These are phyloP conservation scores for Trididemnum nubilum DNA, from an alignment of 23 tunicate species.

Conservation along the genomic window DNA sequence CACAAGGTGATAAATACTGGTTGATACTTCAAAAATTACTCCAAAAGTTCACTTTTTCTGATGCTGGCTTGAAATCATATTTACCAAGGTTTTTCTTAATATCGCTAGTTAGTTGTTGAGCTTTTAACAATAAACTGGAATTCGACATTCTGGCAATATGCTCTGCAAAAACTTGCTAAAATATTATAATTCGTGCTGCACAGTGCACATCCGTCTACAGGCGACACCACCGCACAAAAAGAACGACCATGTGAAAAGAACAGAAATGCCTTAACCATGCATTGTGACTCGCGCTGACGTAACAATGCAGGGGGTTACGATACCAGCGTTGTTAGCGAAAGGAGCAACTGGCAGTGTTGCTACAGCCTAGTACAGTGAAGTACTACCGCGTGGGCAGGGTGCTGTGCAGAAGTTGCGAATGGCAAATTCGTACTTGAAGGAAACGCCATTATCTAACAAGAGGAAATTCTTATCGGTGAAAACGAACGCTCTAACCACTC, in stretches of 20 bases:
- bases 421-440: too few species aligned
- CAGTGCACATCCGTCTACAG: not conserved
- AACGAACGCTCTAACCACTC: too few species aligned
- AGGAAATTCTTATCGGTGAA: too few species aligned
- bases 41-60: not conserved
- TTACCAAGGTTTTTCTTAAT: not conserved
- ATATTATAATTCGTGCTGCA: not conserved
- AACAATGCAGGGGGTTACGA: too few species aligned
- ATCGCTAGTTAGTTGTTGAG: not conserved
- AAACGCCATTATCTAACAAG: too few species aligned
- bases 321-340: too few species aligned
- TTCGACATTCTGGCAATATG: not conserved
- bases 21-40: not conserved
- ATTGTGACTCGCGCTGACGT: too few species aligned
- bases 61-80: not conserved
- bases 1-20: not conserved
- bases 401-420: too few species aligned
- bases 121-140: not conserved
- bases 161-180: not conserved
- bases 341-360: too few species aligned
- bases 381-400: too few species aligned
- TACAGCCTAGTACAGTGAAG: too few species aligned
- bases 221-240: not conserved
- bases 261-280: too few species aligned
- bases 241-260: not conserved